These are phyloP conservation scores for Chouioia cunea DNA, from an alignment of 2,888 invertebrate species.

Conservation along the genomic window DNA sequence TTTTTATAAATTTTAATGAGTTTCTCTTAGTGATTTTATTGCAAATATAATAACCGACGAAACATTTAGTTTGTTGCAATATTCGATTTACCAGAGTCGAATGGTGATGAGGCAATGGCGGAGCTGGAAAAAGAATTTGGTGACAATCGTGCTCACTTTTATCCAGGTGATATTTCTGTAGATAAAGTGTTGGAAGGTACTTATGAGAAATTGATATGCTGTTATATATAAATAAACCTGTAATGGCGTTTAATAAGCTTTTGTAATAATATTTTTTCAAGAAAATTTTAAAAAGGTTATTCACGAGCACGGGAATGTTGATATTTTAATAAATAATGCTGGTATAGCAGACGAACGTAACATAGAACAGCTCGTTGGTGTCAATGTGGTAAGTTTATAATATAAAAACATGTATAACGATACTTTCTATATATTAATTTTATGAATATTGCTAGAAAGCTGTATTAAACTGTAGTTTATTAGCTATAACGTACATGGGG, in stretches of 20 bases:
- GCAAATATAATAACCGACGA: not conserved
- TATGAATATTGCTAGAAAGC: slow-evolving; percentile 60
- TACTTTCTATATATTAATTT: slow-evolving; percentile 9
- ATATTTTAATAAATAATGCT: slow-evolving; percentile 70
- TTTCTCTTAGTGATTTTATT: not conserved
- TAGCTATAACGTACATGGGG: slow-evolving; percentile 68
- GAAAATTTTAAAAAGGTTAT: slow-evolving; percentile 51
- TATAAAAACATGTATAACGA: slow-evolving; percentile 4
- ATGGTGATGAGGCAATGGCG: slow-evolving; percentile 67
- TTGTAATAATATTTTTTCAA: not conserved
- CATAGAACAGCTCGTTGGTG: slow-evolving; percentile 58
- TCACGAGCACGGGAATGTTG: slow-evolving; percentile 66
- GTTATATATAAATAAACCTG: too few species aligned
- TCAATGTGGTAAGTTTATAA: slow-evolving; percentile 59
- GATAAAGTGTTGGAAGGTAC: slow-evolving; percentile 68
- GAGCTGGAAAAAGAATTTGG: slow-evolving; percentile 69
- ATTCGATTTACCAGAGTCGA: slow-evolving; percentile 62
- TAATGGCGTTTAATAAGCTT: too few species aligned
- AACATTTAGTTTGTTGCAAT: slow-evolving; percentile 60
- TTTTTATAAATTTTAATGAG: not conserved
- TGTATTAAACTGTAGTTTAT: slow-evolving; percentile 62
- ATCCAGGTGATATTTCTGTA: slow-evolving; percentile 70
- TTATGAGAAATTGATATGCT: not conserved
- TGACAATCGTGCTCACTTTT: slow-evolving; percentile 67
- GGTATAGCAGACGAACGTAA: slow-evolving; percentile 59